Evolutionary conservation across 1,140 invertebrate species (phyloP), one percentile per base, ranked within the genome.

Genomic region (Nylanderia fulva): DNA sequence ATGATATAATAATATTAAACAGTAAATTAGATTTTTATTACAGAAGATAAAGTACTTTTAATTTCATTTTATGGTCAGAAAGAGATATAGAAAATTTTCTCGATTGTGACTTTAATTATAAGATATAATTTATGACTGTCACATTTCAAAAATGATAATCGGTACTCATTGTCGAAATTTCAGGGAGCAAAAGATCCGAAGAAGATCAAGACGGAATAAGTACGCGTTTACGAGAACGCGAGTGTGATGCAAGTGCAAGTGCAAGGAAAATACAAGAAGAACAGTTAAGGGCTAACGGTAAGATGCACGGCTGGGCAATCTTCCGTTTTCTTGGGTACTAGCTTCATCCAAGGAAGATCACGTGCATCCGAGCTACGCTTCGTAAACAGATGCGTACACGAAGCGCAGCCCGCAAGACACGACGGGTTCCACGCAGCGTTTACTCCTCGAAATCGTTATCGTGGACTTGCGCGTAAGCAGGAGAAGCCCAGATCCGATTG

Each of bases 211-310:
- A n/a, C n/a, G n/a, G n/a, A n/a, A n/a, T n/a, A n/a, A 61, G 36
- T 0, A 3, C 24, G 27, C 36, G 9, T 66, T 79, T 39, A 54
- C 15, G 33, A 6, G n/a, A 66, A 66, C 13, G n/a, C 21, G 18
- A 79, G 61, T 39, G n/a, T 29, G 18, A n/a, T 27, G 18, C 11
- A n/a, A 9, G 75, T 64, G 13, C 45, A 42, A 52, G 45, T 54
- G 29, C 33, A 36, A n/a, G 45, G 29, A 54, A 56, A 56, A 48
- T 48, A 18, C 13, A 15, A 54, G 6, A 39, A 63, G 61, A 66
- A 56, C 45, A 58, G 52, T 60, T 58, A 56, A 60, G 27, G 66
- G 24, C 27, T 82, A 82, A 82, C 77, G 77, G 77, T 82, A 72
- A n/a, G 52, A 82, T 82, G 52, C 39, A 24, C 52, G 52, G 54